Base-by-base conservation (phyloP, 1,140 invertebrate genomes). In the Brachionus koreanus region DNA sequence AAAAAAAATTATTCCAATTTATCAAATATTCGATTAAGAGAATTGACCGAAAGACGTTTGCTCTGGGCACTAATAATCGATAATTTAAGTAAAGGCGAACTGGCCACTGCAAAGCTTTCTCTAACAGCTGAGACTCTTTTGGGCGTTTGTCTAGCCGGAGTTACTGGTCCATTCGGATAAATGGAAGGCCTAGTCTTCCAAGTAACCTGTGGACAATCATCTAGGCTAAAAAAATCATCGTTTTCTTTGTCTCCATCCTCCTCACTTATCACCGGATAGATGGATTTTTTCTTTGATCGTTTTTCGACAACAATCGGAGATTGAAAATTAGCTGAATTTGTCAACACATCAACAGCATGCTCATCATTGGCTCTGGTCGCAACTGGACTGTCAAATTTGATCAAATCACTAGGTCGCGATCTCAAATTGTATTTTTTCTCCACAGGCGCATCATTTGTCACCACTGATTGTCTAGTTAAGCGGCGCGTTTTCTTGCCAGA, bases 371-470 rank as follows among this genome's bases (percentile, higher is more conserved):
- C 13, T 5, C 25, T 43, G 23, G 13, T 12, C 42, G 19, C 37
- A 1, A 46, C 25, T 23, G 76, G 76, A 42, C 76, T 79, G 16
- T 79, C 76, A 25, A 79, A 79, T 43, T 79, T 79, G 3, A 79
- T 79, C 6, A 79, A 35, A 79, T 79, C 76, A 39, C 76, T 79
- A 5, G 76, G 76, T 29, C 76, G 19, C 49, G 76, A 79, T 57
- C 76, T 57, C 12, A 79, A 43, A 79, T 79, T 79, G 29, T 63
- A 79, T 25, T 65, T 79, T 37, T 57, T 79, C 23, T 37, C 39
- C 12, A 61, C 76, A 6, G 29, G 2, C n/a, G 7, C n/a, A 12
- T 79, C 61, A 13, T 19, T 39, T 3, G 19, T 10, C 10, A 39
- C 35, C n/a, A 79, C 2, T 33, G 49, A 61, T 61, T 42, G 19